Evolutionary conservation across 2,888 invertebrate genomes (phyloP).

Genomic region (Standfussiana lucernea): DNA sequence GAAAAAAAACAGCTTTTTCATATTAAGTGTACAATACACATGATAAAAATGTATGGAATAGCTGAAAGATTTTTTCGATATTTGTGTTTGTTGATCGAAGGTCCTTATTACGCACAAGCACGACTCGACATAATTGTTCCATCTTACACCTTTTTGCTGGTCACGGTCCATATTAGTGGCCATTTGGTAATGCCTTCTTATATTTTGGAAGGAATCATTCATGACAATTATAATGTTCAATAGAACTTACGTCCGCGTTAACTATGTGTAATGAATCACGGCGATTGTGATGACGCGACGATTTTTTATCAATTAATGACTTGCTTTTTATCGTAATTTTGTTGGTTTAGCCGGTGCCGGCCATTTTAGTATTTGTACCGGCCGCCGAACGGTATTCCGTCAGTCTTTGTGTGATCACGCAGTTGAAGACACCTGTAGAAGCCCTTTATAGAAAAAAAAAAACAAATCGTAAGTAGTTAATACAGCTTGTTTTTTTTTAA

Average conservation of each 20-base stretch:
- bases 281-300: constrained; percentile 4
- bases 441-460: not conserved
- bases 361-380: constrained; percentile 6
- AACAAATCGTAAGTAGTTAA: constrained; percentile 16
- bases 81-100: not conserved
- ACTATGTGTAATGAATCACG: constrained; percentile 3
- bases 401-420: constrained; percentile 1
- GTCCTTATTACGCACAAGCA: not conserved
- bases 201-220: not conserved
- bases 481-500: not conserved
- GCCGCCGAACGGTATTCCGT: not conserved
- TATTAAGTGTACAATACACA: no score
- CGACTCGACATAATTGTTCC: constrained; percentile 1
- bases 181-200: not conserved
- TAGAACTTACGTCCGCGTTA: not conserved
- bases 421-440: constrained; percentile 1
- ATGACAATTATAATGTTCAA: not conserved
- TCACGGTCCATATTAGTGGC: not conserved
- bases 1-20: no score
- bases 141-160: not conserved
- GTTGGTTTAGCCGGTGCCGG: not conserved
- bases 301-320: constrained; percentile 29
- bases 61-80: not conserved
- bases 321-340: constrained; percentile 25
- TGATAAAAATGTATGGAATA: not conserved